A percentile compares a stretch with the other conserved stretches of the same genome.
Evolutionary conservation across 2,797 vertebrate species (phyloP).

Genomic region (Malurus leucopterus): DNA sequence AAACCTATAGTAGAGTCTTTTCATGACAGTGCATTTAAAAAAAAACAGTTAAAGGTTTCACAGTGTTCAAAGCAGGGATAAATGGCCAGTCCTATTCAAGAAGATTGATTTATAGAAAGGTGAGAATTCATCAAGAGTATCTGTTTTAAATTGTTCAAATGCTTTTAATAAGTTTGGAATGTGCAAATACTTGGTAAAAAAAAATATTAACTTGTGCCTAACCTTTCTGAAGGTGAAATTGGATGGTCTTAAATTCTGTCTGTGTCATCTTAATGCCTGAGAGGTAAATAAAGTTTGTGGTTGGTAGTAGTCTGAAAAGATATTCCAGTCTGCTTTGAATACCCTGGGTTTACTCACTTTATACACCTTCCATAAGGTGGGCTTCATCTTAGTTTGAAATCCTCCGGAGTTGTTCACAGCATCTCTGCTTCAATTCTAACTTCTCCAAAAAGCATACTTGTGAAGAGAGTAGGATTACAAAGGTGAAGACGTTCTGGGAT

Average conservation of each 20-base stretch:
- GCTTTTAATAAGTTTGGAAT: neutral
- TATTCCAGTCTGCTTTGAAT: neutral
- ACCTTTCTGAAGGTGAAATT: neutral
- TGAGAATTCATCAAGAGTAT: neutral
- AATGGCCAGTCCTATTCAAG: neutral
- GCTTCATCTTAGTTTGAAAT: neutral
- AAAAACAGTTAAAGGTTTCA: slow-evolving; percentile 21
- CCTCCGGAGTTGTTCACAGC: neutral
- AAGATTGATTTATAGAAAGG: neutral
- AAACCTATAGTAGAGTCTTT: slow-evolving; percentile 24
- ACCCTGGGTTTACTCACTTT: neutral
- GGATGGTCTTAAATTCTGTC: neutral
- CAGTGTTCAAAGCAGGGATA: neutral
- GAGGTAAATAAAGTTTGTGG: neutral
- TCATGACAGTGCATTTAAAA: slow-evolving; percentile 2
- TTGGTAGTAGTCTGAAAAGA: neutral
- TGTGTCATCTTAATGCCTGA: neutral
- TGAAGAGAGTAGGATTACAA: neutral
- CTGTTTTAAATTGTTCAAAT: neutral
- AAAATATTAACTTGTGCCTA: neutral
- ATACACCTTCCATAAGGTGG: neutral
- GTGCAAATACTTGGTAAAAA: neutral
- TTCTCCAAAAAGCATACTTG: neutral
- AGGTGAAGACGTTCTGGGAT: neutral
- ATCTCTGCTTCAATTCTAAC: neutral